A percentile compares a stretch with the other conserved stretches of the same genome.
Evolutionary conservation across 64 coral and sea anemone genomes (phyloP).

Genomic region (Pocillopora damicornis): DNA sequence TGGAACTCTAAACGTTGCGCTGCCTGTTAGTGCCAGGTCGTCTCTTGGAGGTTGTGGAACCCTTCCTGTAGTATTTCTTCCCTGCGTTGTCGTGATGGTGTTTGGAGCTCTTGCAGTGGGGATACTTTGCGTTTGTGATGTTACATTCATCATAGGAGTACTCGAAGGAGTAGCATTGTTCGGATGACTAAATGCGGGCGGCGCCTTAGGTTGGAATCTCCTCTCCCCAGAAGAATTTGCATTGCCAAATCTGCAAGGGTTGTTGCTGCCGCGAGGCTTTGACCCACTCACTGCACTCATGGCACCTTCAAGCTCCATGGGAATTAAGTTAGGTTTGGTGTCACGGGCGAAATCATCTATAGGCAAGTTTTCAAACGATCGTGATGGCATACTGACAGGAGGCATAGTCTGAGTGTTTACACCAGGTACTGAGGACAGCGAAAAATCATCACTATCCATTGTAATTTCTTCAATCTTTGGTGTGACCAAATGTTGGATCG

Average conservation of each 20-base stretch:
- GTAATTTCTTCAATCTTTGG: slow-evolving; percentile 45
- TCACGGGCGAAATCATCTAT: background rate
- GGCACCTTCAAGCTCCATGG: background rate
- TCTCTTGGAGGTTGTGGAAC: background rate
- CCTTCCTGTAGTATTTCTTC: background rate
- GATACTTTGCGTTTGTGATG: background rate
- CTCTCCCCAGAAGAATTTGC: background rate
- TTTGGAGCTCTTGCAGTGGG: background rate
- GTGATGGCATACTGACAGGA: background rate
- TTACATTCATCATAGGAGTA: background rate
- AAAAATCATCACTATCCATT: slow-evolving; percentile 11
- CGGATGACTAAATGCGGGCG: background rate
- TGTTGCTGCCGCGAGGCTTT: background rate
- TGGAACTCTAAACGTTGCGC: background rate
- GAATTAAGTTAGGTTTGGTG: slow-evolving; percentile 4
- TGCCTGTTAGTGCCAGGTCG: background rate
- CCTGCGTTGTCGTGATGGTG: background rate
- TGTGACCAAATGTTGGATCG: background rate
- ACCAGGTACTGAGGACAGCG: background rate
- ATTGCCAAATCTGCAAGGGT: slow-evolving; percentile 28
- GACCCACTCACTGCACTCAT: background rate
- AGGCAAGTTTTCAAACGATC: background rate
- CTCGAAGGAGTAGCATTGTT: background rate
- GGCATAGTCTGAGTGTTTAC: background rate
- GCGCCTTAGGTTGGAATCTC: background rate